These are phyloP conservation scores for Pseudochromis fuscus DNA, from an alignment of 2,797 vertebrate species.

Conservation along the genomic window DNA sequence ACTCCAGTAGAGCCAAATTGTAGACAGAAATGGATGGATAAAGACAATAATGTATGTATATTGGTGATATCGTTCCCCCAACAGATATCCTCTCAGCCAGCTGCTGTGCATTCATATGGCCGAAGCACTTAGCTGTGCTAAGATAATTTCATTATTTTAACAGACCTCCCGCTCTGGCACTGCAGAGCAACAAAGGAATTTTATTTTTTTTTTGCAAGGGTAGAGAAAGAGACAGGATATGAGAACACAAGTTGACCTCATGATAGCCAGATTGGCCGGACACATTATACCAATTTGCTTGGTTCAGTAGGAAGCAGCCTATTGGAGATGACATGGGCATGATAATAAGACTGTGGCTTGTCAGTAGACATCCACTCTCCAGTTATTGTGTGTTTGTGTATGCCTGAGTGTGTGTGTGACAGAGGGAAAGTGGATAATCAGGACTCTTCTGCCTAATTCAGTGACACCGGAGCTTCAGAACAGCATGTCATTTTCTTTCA, in stretches of 20 bases:
- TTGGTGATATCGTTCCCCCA: conserved; percentile 14
- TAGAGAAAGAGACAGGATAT: conserved; percentile 68
- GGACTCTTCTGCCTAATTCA: conserved; percentile 38
- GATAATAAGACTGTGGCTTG: conserved; percentile 67
- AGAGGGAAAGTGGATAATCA: conserved; percentile 32
- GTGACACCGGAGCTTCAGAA: conserved; percentile 30
- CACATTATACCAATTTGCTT: conserved; percentile 79
- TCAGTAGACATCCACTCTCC: conserved; percentile 41
- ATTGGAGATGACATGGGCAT: conserved; percentile 71
- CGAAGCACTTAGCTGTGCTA: conserved; percentile 36
- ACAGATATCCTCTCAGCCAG: conserved; percentile 20
- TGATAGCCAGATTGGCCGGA: conserved; percentile 70
- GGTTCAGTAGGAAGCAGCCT: conserved; percentile 66
- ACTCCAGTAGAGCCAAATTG: conserved; percentile 18
- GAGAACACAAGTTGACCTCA: conserved; percentile 78
- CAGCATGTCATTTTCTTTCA: conserved; percentile 22
- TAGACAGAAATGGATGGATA: not conserved
- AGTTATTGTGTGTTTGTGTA: conserved; percentile 38
- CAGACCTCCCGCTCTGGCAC: conserved; percentile 47
- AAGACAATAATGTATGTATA: not conserved
- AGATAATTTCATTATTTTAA: conserved; percentile 62
- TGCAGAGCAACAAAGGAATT: conserved; percentile 50
- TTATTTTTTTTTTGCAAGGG: conserved; percentile 26
- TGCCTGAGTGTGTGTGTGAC: conserved; percentile 17
- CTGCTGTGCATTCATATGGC: conserved; percentile 39